phyloP scores from a whole-genome alignment of 2,113 vertebrate genomes.

The Tragelaphus buxtoni region DNA sequence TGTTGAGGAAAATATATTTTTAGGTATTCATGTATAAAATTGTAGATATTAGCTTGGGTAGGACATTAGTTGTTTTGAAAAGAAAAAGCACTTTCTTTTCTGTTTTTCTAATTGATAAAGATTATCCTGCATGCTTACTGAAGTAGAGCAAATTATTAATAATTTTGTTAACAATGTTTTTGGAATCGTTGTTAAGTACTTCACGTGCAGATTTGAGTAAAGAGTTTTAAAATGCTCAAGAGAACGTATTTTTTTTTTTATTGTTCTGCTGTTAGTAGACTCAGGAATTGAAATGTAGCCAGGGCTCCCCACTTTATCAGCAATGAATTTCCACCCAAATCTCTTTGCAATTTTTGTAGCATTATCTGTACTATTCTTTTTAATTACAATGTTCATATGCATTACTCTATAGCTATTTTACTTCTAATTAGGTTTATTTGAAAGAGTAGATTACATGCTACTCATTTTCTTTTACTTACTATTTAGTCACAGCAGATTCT shows the following conservation, averaged over 20 bases:
- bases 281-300: background rate
- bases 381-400: constrained; percentile 30
- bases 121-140: background rate
- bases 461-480: constrained; percentile 59
- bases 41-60: background rate
- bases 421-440: constrained; percentile 69
- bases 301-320: background rate
- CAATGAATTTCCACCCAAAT: constrained; percentile 13
- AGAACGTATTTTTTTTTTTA: background rate
- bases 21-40: background rate
- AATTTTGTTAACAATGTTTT: background rate
- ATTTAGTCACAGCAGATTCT: constrained; percentile 53
- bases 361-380: constrained; percentile 55
- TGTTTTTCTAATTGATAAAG: background rate
- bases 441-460: constrained; percentile 47
- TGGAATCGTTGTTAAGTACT: background rate
- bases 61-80: background rate
- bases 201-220: background rate
- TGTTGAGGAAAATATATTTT: background rate
- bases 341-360: background rate
- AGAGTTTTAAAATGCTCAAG: background rate
- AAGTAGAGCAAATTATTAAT: background rate
- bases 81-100: background rate
- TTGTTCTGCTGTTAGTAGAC: background rate
- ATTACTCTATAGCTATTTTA: constrained; percentile 59